These are phyloP conservation scores for Epizoanthus ramosus DNA, from an alignment of 92 coral and sea anemone species.

Conservation along the genomic window DNA sequence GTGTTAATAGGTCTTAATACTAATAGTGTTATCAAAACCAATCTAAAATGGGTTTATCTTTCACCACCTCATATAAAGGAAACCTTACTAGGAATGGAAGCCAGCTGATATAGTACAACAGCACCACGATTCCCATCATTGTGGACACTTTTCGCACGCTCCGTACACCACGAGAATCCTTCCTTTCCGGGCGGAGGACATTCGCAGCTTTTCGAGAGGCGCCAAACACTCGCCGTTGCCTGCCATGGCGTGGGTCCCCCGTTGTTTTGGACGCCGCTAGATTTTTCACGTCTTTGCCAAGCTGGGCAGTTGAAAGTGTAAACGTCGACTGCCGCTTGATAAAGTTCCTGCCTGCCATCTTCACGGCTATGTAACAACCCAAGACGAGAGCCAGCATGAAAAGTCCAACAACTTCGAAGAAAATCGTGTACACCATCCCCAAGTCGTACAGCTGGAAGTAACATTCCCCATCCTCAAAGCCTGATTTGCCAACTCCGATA, in stretches of 20 bases:
- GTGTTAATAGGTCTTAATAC: too few species aligned
- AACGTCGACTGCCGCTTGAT: constrained; percentile 67
- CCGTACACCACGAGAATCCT: constrained; percentile 57
- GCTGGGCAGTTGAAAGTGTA: constrained; percentile 38
- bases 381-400: constrained; percentile 55
- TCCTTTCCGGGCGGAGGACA: background rate
- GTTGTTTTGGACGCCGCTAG: background rate
- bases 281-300: background rate
- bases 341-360: constrained; percentile 66
- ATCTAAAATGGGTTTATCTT: background rate
- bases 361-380: constrained; percentile 63
- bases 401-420: constrained; percentile 68
- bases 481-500: constrained; percentile 71
- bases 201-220: background rate
- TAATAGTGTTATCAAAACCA: background rate
- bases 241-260: background rate
- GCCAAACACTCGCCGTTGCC: background rate
- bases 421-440: constrained; percentile 63
- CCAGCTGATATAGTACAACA: constrained; percentile 85
- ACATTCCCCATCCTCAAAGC: constrained; percentile 60
- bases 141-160: constrained; percentile 59
- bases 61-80: too few species aligned
- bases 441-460: constrained; percentile 69
- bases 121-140: constrained; percentile 80
- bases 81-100: constrained; percentile 87